Base-by-base conservation (phyloP, 2,113 vertebrate species). In the Hippocampus barbouri region DNA sequence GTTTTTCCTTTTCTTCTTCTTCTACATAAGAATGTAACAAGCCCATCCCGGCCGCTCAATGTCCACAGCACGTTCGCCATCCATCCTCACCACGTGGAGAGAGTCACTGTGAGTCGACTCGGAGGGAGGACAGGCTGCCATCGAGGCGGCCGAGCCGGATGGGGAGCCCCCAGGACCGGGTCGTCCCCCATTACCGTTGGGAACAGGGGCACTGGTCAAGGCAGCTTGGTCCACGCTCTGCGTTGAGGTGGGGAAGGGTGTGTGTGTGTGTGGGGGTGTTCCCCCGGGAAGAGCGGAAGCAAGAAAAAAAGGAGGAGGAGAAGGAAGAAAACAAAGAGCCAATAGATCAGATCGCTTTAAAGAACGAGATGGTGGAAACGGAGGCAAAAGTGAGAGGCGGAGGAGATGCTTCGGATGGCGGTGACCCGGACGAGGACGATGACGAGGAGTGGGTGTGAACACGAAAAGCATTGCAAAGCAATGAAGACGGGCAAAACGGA, bases 41-140 rank as follows among this genome's bases (percentile, higher is more conserved):
- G 60, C 60, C 60, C 60, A 20, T 23, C 20, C 78, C 59, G 68
- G 73, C 56, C 59, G 78, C 54, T 60, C 25, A 79, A 80, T 77
- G 73, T 25, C 64, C 63, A 65, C 34, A 64, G 5, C 27, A 25
- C 68, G 64, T 74, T 70, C 20, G 14, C 30, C 54, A 65, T 80
- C 74, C 57, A 40, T 69, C 56, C 76, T 41, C 65, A 65, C 74
- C 74, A 92, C 94, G 92, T 93, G 95, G 83, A 95, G 94, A 85
- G 94, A 94, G 91, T 94, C 95, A 94, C 94, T 91, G 92, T 97
- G 88, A 96, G 95, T 94, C 88, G 94, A 89, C 91, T 95, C 96
- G 80, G 94, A 93, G 92, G 95, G 93, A 94, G 95, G 95, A 94
- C 94, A 94, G 94, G 94, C 93, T 91, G 94, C 87, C 91, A 92